Evolutionary conservation across 2,113 vertebrate genomes (phyloP).

Genomic region (Aphelocoma coerulescens): DNA sequence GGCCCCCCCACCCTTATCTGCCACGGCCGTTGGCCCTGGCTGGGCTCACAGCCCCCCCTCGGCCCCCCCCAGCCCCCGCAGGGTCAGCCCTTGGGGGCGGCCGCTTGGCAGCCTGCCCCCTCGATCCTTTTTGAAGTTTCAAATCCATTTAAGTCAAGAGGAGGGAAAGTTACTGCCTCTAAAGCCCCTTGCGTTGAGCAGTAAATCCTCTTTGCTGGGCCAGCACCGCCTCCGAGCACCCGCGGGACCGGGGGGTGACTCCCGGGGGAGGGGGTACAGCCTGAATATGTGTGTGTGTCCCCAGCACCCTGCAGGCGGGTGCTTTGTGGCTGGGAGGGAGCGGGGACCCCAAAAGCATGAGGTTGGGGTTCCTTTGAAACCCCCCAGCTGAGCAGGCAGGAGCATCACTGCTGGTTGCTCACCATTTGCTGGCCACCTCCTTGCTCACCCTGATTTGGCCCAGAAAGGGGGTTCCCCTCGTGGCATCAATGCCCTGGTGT

Average conservation of each 20-base stretch:
- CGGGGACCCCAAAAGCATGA: not conserved
- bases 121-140: slow-evolving; percentile 53
- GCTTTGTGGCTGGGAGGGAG: not conserved
- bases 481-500: rapidly evolving
- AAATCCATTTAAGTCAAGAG: slow-evolving; percentile 71
- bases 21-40: not conserved
- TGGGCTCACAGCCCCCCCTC: not conserved
- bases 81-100: not conserved
- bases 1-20: not conserved
- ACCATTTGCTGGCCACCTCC: not conserved
- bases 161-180: slow-evolving; percentile 63
- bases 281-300: not conserved
- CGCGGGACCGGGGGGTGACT: not conserved
- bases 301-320: not conserved
- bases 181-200: slow-evolving; percentile 51
- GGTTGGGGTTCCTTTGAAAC: not conserved
- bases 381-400: not conserved
- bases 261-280: not conserved
- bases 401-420: not conserved
- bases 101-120: slow-evolving; percentile 28
- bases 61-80: not conserved
- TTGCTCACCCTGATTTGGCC: not conserved
- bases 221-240: not conserved
- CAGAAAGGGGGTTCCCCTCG: not conserved
- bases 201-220: slow-evolving; percentile 63